phyloP scores from a whole-genome alignment of 2,888 invertebrate species.

The Chrysolina americana region DNA sequence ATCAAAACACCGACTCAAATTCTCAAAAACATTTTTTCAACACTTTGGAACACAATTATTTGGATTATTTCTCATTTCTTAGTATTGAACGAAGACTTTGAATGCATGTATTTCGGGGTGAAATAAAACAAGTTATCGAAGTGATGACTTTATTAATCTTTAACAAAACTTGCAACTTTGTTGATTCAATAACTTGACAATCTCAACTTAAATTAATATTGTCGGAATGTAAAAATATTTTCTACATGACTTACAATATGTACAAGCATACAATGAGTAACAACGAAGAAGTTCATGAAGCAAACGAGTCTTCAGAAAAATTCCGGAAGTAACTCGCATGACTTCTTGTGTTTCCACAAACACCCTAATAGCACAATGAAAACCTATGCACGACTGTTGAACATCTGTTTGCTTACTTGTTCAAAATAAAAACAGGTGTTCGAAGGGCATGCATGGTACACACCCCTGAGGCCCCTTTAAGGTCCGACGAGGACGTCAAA shows the following conservation, averaged over 20 bases:
- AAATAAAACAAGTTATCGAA: background rate
- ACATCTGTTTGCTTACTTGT: no score
- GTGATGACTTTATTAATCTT: constrained; percentile 42
- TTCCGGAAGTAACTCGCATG: background rate
- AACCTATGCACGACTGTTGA: no score
- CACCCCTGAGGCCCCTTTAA: no score
- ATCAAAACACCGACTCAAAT: no score
- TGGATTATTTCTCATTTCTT: no score
- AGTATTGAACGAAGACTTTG: background rate
- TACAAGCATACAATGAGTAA: constrained; percentile 46
- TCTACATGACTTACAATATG: constrained; percentile 56
- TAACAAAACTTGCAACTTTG: constrained; percentile 40
- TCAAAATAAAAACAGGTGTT: no score
- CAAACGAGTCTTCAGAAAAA: background rate
- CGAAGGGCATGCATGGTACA: no score
- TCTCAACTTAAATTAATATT: constrained; percentile 58
- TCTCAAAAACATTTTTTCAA: background rate
- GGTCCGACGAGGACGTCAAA: no score
- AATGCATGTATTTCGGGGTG: background rate
- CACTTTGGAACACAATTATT: background rate
- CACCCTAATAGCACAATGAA: no score
- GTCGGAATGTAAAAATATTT: constrained; percentile 68
- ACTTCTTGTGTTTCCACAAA: no score
- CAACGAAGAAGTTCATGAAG: constrained; percentile 25
- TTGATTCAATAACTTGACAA: constrained; percentile 34